Conservation (phyloP, 2,888 invertebrate species). For the Eupithecia subfuscata region DNA sequence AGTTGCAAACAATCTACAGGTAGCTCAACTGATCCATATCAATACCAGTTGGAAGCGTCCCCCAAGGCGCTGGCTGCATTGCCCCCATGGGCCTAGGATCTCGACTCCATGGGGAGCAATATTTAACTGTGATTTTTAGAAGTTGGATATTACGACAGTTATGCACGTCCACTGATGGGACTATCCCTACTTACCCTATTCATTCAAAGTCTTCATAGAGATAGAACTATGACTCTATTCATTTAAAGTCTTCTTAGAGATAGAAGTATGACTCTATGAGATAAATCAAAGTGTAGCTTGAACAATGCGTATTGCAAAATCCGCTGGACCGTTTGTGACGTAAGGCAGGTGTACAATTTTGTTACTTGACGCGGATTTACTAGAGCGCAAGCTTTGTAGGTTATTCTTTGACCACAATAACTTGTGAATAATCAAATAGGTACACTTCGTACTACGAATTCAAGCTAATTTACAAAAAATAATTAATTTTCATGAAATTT, state of each 20-base stretch:
- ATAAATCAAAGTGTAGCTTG: background rate
- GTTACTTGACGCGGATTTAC: conserved; percentile 25
- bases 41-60: too few relatives aligned
- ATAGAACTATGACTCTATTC: background rate
- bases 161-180: too few relatives aligned
- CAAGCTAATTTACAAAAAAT: background rate
- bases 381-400: conserved; percentile 18
- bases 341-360: conserved; percentile 20
- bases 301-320: conserved; percentile 22
- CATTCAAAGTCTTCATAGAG: background rate
- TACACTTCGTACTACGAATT: too few relatives aligned
- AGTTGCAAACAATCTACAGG: too few relatives aligned
- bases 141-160: too few relatives aligned
- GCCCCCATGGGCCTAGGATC: too few relatives aligned
- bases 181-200: background rate
- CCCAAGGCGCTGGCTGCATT: too few relatives aligned
- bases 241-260: background rate
- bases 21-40: too few relatives aligned
- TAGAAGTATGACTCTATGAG: background rate
- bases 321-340: conserved; percentile 35
- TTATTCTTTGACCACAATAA: conserved; percentile 1
- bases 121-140: background rate
- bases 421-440: background rate
- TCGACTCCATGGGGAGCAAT: too few relatives aligned
- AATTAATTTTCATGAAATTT: background rate